Conservation (phyloP, 2,113 vertebrate genomes). For the Megalops atlanticus region DNA sequence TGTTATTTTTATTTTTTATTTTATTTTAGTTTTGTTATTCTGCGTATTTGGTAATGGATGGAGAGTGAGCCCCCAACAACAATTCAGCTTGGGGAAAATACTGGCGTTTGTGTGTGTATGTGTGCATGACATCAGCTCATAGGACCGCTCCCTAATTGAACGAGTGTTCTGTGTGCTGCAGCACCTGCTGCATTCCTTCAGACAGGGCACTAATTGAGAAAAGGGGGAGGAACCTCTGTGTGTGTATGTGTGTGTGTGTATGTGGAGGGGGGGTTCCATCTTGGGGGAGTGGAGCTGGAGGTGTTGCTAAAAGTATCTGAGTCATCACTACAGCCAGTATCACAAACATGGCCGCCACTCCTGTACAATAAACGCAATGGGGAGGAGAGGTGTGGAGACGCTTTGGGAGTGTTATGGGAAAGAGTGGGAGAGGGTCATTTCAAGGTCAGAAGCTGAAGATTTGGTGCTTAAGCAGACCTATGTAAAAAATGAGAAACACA, state of each 20-base stretch:
- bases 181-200: slow-evolving; percentile 24
- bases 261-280: not conserved
- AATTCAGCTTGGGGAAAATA: not conserved
- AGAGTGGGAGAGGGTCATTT: not conserved
- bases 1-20: not conserved
- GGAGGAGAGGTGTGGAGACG: not conserved
- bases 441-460: not conserved
- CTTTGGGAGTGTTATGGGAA: not conserved
- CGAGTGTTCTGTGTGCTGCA: not conserved
- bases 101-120: not conserved
- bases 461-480: not conserved
- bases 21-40: not conserved
- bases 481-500: no score
- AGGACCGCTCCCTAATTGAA: not conserved
- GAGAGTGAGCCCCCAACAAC: not conserved
- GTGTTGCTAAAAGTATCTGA: not conserved
- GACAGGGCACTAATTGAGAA: not conserved
- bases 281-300: not conserved
- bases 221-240: not conserved
- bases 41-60: not conserved
- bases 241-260: not conserved
- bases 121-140: slow-evolving; percentile 8
- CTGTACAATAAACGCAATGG: not conserved
- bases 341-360: not conserved
- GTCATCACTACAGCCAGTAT: not conserved